A percentile compares a stretch with the other conserved stretches of the same genome.
Evolutionary conservation across 2,888 invertebrate genomes (phyloP).

Genomic region (Spilosoma lubricipeda): DNA sequence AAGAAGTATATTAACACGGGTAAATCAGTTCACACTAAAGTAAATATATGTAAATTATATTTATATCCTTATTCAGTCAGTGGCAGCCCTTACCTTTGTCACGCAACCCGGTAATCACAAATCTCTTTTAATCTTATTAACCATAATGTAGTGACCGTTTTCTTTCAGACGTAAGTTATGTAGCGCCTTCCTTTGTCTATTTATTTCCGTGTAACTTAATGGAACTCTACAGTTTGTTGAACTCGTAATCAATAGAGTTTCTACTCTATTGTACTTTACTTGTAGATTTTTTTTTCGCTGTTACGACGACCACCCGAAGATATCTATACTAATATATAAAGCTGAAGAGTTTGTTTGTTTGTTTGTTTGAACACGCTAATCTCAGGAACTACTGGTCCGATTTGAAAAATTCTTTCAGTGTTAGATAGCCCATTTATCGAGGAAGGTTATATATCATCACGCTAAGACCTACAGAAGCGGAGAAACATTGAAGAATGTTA

Average conservation of each 20-base stretch:
- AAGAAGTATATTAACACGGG: too few species aligned
- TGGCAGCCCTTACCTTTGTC: constrained; percentile 39
- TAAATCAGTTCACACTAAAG: too few species aligned
- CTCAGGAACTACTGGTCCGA: too few species aligned
- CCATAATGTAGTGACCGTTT: constrained; percentile 18
- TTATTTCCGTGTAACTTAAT: neutral
- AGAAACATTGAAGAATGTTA: too few species aligned
- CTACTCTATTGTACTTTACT: neutral
- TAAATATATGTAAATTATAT: neutral
- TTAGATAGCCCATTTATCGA: too few species aligned
- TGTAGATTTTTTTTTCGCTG: neutral
- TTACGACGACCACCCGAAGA: neutral
- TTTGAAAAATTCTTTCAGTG: too few species aligned
- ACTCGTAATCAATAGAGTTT: neutral
- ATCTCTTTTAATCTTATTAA: constrained; percentile 59
- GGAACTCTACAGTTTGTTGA: neutral
- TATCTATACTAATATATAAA: too few species aligned
- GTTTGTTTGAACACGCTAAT: too few species aligned
- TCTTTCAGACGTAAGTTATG: constrained; percentile 9
- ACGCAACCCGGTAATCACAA: constrained; percentile 55
- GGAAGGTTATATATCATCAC: too few species aligned
- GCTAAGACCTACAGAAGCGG: too few species aligned
- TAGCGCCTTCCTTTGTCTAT: constrained; percentile 5
- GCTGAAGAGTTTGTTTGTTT: too few species aligned
- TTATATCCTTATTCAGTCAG: neutral